Evolutionary conservation across 1,140 invertebrate species (phyloP).

Genomic region (Asobara japonica): DNA sequence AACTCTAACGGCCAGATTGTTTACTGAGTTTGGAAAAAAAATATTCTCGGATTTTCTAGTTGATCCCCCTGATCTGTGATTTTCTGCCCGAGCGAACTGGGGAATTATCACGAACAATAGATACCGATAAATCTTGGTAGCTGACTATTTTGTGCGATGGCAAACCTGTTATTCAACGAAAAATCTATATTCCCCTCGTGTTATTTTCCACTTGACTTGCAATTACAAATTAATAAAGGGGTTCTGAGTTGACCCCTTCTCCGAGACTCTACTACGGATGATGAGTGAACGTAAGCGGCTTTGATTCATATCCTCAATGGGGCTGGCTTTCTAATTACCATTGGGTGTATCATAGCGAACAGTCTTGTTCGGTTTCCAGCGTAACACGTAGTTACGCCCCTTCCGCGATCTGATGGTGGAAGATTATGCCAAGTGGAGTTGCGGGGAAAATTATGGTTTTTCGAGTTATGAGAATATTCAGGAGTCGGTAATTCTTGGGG

Average conservation of each 20-base stretch:
- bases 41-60: not conserved
- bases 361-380: not conserved
- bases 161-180: slow-evolving; percentile 47
- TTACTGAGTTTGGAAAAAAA: not conserved
- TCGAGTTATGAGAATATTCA: not conserved
- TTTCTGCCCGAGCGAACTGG: not conserved
- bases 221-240: slow-evolving; percentile 57
- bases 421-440: not conserved
- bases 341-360: not conserved
- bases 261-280: slow-evolving; percentile 5
- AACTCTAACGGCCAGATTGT: not conserved
- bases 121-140: not conserved
- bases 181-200: slow-evolving; percentile 32
- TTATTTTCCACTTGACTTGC: slow-evolving; percentile 34
- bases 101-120: not conserved
- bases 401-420: not conserved
- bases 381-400: not conserved
- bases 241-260: slow-evolving; percentile 39
- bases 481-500: no score
- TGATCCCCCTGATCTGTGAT: not conserved
- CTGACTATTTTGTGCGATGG: slow-evolving; percentile 21
- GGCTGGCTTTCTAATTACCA: slow-evolving; percentile 45
- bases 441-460: not conserved
- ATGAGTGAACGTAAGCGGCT: not conserved
- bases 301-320: slow-evolving; percentile 45